A percentile compares a stretch with the other conserved stretches of the same genome.
Evolutionary conservation across 2,113 vertebrate genomes (phyloP).

Genomic region (Puma concolor): DNA sequence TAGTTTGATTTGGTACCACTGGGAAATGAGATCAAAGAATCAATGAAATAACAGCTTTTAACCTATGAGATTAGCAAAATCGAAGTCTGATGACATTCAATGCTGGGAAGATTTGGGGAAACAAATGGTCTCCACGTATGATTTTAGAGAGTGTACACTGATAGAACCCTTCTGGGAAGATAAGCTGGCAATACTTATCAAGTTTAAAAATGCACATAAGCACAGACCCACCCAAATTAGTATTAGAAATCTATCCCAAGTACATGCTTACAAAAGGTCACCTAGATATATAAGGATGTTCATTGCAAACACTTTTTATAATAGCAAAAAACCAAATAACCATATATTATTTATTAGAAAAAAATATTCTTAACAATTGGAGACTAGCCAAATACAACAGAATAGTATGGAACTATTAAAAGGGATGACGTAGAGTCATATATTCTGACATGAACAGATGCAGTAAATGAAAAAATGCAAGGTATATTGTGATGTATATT

Average conservation of each 20-base stretch:
- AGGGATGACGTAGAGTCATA: not conserved
- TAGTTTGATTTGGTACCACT: not conserved
- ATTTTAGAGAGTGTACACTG: not conserved
- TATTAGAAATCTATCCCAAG: not conserved
- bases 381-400: not conserved
- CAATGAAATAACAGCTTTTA: not conserved
- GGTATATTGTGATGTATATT: not conserved
- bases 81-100: not conserved
- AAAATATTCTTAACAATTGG: not conserved
- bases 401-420: not conserved
- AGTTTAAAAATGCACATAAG: slow-evolving; percentile 35
- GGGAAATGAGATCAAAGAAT: slow-evolving; percentile 14
- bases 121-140: not conserved
- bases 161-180: not conserved
- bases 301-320: not conserved
- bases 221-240: slow-evolving; percentile 1
- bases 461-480: slow-evolving; percentile 5
- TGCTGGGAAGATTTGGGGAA: not conserved
- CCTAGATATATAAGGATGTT: not conserved
- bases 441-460: not conserved
- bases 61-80: not conserved
- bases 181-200: not conserved
- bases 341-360: not conserved
- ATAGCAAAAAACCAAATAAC: not conserved
- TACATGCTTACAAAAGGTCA: not conserved